Percentiles rank a stretch among this genome's conserved stretches.
These are phyloP conservation scores for Cartodere bifasciata DNA, from an alignment of 2,888 invertebrate species.

Conservation along the genomic window DNA sequence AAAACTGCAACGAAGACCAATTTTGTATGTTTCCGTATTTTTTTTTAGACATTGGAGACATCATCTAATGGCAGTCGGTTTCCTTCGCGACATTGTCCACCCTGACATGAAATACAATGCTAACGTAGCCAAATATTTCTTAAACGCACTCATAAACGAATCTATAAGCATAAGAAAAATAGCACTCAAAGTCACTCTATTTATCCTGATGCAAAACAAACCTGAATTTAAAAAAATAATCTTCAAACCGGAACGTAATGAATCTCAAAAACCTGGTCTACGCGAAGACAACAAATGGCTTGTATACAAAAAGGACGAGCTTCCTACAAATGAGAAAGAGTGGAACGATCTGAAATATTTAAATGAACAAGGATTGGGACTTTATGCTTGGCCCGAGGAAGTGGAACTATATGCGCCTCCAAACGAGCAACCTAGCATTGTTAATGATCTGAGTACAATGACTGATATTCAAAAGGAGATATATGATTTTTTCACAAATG, in stretches of 20 bases:
- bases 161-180: constrained; percentile 66
- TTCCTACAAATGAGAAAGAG: constrained; percentile 50
- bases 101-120: constrained; percentile 53
- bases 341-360: constrained; percentile 65
- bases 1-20: not conserved
- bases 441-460: constrained; percentile 41
- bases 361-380: constrained; percentile 49
- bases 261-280: constrained; percentile 37
- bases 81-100: constrained; percentile 60
- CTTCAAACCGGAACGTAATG: constrained; percentile 39
- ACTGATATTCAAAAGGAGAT: constrained; percentile 52
- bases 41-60: constrained; percentile 68
- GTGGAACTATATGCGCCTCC: constrained; percentile 54
- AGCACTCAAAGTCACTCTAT: constrained; percentile 48
- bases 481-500: constrained; percentile 52
- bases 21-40: not conserved
- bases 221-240: constrained; percentile 45
- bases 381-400: constrained; percentile 40
- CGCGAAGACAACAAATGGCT: constrained; percentile 65
- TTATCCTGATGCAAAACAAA: constrained; percentile 61
- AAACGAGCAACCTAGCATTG: constrained; percentile 43
- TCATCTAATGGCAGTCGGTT: constrained; percentile 57
- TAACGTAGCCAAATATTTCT: constrained; percentile 48
- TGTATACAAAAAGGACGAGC: constrained; percentile 47
- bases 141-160: constrained; percentile 58